These are phyloP conservation scores for Euwallacea similis DNA, from an alignment of 1,140 invertebrate genomes.

Conservation along the genomic window DNA sequence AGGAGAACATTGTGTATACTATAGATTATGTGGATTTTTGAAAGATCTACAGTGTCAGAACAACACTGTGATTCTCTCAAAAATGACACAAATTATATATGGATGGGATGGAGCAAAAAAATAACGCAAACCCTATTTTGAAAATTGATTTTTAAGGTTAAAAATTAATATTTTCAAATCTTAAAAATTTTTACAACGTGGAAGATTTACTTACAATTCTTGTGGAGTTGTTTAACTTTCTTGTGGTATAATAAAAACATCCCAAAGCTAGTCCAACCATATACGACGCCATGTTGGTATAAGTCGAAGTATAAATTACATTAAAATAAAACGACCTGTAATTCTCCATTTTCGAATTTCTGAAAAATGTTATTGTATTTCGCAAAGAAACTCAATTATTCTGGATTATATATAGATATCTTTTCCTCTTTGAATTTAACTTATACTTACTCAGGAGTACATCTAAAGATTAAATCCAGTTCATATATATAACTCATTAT, in stretches of 20 bases:
- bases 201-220: slow-evolving; percentile 22
- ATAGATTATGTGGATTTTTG: too few relatives aligned
- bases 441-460: slow-evolving; percentile 39
- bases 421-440: too few relatives aligned
- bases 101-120: too few relatives aligned
- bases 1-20: too few relatives aligned
- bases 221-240: slow-evolving; percentile 5
- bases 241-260: slow-evolving; percentile 35
- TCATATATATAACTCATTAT: slow-evolving; percentile 33
- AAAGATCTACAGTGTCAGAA: too few relatives aligned
- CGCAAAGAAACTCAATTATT: too few relatives aligned
- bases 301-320: slow-evolving; percentile 38
- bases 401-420: too few relatives aligned
- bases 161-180: too few relatives aligned
- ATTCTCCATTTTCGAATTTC: slow-evolving; percentile 39
- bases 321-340: slow-evolving; percentile 38
- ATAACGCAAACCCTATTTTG: too few relatives aligned
- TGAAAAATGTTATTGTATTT: background rate
- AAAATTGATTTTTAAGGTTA: too few relatives aligned
- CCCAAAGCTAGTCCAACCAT: slow-evolving; percentile 41
- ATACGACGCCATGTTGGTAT: slow-evolving; percentile 40
- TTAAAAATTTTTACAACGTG: background rate
- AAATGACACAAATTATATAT: too few relatives aligned
- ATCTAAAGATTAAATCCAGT: slow-evolving; percentile 38
- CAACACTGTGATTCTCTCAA: too few relatives aligned